A percentile compares a stretch with the other conserved stretches of the same genome.
phyloP scores from a whole-genome alignment of 2,888 invertebrate species.

The Ptilodon capucinus region DNA sequence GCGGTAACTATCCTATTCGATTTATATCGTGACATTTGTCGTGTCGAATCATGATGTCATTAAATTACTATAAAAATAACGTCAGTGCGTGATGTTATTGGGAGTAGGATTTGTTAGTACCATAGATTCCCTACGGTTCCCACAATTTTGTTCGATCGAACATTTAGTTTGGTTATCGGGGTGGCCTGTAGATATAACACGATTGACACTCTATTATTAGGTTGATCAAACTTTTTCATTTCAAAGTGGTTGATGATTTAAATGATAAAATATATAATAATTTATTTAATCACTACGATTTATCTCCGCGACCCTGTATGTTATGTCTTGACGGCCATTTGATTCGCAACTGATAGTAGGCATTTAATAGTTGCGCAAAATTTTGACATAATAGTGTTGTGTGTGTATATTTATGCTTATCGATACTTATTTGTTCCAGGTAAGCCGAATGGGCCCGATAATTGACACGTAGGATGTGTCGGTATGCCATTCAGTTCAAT shows the following conservation, averaged over 20 bases:
- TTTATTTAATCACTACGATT: conserved; percentile 18
- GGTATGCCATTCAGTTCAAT: conserved; percentile 20
- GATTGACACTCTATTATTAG: too few species aligned
- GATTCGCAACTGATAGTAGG: conserved; percentile 1
- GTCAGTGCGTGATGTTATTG: too few species aligned
- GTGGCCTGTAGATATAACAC: too few species aligned
- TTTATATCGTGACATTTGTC: too few species aligned
- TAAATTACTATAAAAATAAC: too few species aligned
- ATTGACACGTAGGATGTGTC: conserved; percentile 10
- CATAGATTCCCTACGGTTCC: too few species aligned
- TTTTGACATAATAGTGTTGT: conserved; percentile 3
- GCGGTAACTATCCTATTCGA: too few species aligned
- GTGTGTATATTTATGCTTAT: conserved; percentile 10
- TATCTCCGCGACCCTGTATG: conserved; percentile 5
- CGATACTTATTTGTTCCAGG: conserved; percentile 51
- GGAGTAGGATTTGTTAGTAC: too few species aligned
- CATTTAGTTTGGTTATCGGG: too few species aligned
- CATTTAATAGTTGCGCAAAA: conserved; percentile 4
- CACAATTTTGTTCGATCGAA: too few species aligned
- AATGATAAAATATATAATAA: not conserved
- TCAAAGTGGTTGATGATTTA: not conserved
- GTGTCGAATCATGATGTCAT: too few species aligned
- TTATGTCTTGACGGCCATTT: conserved; percentile 5
- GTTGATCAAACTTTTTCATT: not conserved
- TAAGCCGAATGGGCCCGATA: conserved; percentile 29